Base-by-base conservation (phyloP, 2,797 vertebrate genomes). In the Helostoma temminkii region DNA sequence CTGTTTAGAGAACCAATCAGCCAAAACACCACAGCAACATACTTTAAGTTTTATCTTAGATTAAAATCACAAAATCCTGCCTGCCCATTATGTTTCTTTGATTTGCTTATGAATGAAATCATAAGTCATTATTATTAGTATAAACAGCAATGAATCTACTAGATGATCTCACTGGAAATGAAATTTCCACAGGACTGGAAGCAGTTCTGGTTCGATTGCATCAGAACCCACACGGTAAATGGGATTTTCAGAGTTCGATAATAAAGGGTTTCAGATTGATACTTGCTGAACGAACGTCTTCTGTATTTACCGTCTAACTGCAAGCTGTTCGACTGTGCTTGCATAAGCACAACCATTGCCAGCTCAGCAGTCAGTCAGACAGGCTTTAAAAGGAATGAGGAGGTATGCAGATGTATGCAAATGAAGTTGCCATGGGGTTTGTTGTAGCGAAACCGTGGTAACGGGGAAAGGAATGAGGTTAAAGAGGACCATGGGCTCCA, bases 401-500 rank as follows among this genome's bases (percentile, higher is more conserved):
- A 53, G 61, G 50, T 75, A 84, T 91, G 88, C 77, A 88, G 81
- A 92, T 93, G 68, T 80, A 92, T 93, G 87, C 57, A 83, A 92
- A 93, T 88, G 43, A 66, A 19, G 73, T 78, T 60, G 83, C 90
- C 78, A 69, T 52, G 80, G 84, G 85, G 80, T 71, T 82, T 81
- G 82, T 65, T 75, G 80, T 71, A 56, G 71, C n/a, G 80, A 79
- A 89, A 86, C 90, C 70, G 68, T 82, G 82, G 89, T 78, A 84
- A 91, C 90, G 1, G 67, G 70, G 48, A 83, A 72, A 87, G 86
- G 89, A 90, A 91, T 90, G 89, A 82, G 90, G 88, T 87, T 90
- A 86, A 83, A 86, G 74, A 80, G 85, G 78, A 77, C 84, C 71
- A 58, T 34, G 73, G 87, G 83, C 80, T 85, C 37, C 2, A n/a